A percentile compares a stretch with the other conserved stretches of the same genome.
Conservation (phyloP, 2,113 vertebrate species). For the Herpailurus yagouaroundi region DNA sequence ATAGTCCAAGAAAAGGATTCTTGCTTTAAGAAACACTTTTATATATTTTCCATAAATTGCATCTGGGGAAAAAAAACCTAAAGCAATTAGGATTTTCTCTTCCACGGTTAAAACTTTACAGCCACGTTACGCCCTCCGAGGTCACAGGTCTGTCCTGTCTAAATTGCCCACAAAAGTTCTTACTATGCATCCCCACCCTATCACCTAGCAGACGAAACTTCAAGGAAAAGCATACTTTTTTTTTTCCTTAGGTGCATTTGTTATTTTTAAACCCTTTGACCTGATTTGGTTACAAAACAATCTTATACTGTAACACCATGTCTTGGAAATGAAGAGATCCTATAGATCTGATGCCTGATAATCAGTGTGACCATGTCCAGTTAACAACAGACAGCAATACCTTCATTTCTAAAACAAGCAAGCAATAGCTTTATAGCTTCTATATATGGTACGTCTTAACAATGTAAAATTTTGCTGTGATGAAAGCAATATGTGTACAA, state of each 20-base stretch:
- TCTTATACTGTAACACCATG: not conserved
- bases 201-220: not conserved
- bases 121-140: not conserved
- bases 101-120: not conserved
- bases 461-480: slow-evolving; percentile 75
- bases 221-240: not conserved
- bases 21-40: not conserved
- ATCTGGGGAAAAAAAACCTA: not conserved
- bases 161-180: not conserved
- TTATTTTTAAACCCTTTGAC: not conserved
- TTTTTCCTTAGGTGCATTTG: not conserved
- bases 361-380: slow-evolving; percentile 36
- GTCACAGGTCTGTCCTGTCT: not conserved
- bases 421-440: slow-evolving; percentile 58
- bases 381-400: slow-evolving; percentile 38
- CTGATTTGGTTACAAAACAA: not conserved
- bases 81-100: not conserved
- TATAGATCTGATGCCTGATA: slow-evolving; percentile 61
- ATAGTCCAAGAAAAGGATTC: not conserved
- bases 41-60: not conserved
- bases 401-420: slow-evolving; percentile 68
- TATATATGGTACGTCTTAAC: slow-evolving; percentile 60
- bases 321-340: not conserved
- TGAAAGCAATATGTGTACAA: slow-evolving; percentile 83
- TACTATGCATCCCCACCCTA: not conserved